Conservation (phyloP, 2,888 invertebrate genomes). For the Esperia sulphurella region DNA sequence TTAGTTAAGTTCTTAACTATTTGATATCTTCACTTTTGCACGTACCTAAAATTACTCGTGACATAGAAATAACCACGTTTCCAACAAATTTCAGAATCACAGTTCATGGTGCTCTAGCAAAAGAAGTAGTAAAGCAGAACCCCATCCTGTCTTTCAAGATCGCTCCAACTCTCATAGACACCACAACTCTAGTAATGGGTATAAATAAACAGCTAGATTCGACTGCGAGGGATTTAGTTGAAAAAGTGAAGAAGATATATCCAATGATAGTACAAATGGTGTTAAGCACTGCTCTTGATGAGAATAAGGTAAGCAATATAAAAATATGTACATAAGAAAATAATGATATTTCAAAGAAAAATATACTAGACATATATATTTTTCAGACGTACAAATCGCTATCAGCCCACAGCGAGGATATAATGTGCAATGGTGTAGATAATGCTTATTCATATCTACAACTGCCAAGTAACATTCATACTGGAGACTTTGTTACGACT, state of each 20-base stretch:
- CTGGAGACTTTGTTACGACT: conserved; percentile 26
- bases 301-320: conserved; percentile 48
- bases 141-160: conserved; percentile 60
- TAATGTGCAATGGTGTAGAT: conserved; percentile 49
- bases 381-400: conserved; percentile 57
- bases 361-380: not conserved
- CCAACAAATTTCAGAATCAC: conserved; percentile 49
- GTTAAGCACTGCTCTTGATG: conserved; percentile 51
- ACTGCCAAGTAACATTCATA: conserved; percentile 29
- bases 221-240: conserved; percentile 31
- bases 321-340: not conserved
- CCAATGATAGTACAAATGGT: conserved; percentile 42
- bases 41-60: too few species aligned
- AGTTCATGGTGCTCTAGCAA: conserved; percentile 65
- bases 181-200: conserved; percentile 43
- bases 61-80: not conserved
- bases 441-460: conserved; percentile 39
- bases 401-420: conserved; percentile 45
- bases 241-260: conserved; percentile 41
- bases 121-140: conserved; percentile 67
- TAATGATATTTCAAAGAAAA: too few species aligned
- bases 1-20: too few species aligned
- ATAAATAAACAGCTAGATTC: conserved; percentile 47
- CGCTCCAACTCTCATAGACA: conserved; percentile 48
- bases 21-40: too few species aligned